Conservation (phyloP, 2,113 vertebrate genomes). For the Tenebrosternarchus preto region DNA sequence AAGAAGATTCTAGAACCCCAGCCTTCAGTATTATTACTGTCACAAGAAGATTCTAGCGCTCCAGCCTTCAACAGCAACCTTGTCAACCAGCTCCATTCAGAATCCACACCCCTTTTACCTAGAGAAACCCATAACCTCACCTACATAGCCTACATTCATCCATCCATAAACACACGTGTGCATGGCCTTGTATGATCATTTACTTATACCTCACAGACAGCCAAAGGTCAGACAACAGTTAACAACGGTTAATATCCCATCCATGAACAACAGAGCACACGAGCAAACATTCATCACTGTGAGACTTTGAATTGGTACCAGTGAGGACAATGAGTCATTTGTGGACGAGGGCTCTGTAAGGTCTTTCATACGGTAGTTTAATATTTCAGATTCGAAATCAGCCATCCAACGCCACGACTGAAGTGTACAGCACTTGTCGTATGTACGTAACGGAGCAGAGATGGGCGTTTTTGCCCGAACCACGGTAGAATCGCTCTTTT, state of each 20-base stretch:
- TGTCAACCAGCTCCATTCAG: no score
- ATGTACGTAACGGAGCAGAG: no score
- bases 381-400: not conserved
- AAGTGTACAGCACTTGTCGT: not conserved
- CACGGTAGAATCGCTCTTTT: not conserved
- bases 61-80: no score
- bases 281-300: not conserved
- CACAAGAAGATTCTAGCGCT: no score
- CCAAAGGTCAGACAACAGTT: not conserved
- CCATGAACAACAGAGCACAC: not conserved
- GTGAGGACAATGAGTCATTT: not conserved
- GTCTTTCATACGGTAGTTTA: not conserved
- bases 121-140: conserved; percentile 28
- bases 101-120: no score
- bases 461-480: not conserved
- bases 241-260: not conserved
- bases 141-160: conserved; percentile 21
- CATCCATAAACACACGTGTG: conserved; percentile 9
- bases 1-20: no score
- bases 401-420: not conserved
- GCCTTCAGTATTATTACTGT: no score
- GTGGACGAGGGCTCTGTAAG: not conserved
- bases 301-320: not conserved
- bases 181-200: not conserved
- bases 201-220: not conserved